These are phyloP conservation scores for Gorsachius goisagi DNA, from an alignment of 2,113 vertebrate species.

Conservation along the genomic window DNA sequence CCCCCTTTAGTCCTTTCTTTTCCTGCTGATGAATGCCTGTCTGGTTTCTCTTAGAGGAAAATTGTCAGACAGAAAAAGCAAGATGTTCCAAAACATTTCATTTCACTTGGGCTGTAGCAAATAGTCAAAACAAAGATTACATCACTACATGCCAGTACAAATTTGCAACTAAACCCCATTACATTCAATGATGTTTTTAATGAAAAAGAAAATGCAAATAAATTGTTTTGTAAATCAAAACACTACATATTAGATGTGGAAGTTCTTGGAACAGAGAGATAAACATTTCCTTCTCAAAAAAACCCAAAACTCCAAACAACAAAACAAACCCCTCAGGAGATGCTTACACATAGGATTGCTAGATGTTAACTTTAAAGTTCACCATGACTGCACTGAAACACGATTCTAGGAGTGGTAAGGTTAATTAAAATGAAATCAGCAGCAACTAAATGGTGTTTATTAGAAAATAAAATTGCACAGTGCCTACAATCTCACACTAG, in stretches of 20 bases:
- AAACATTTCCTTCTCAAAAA: background rate
- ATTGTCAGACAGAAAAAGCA: background rate
- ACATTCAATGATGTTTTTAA: background rate
- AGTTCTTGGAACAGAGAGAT: background rate
- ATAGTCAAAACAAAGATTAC: background rate
- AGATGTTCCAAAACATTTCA: background rate
- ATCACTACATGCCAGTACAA: background rate
- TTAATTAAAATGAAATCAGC: background rate
- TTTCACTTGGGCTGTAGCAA: background rate
- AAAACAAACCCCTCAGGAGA: background rate
- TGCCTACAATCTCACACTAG: background rate
- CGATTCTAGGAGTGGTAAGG: background rate
- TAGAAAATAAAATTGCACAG: background rate
- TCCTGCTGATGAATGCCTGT: background rate
- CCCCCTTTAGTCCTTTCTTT: background rate
- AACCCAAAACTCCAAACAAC: background rate
- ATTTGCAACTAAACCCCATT: background rate
- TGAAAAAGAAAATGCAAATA: background rate
- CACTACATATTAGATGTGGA: background rate
- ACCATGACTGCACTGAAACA: background rate
- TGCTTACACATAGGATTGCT: background rate
- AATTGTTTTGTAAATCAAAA: background rate
- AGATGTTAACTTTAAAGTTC: background rate
- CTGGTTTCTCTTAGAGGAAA: background rate
- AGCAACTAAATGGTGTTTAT: background rate